Conservation (phyloP, 2,888 invertebrate species). For the Andrena haemorrhoa region DNA sequence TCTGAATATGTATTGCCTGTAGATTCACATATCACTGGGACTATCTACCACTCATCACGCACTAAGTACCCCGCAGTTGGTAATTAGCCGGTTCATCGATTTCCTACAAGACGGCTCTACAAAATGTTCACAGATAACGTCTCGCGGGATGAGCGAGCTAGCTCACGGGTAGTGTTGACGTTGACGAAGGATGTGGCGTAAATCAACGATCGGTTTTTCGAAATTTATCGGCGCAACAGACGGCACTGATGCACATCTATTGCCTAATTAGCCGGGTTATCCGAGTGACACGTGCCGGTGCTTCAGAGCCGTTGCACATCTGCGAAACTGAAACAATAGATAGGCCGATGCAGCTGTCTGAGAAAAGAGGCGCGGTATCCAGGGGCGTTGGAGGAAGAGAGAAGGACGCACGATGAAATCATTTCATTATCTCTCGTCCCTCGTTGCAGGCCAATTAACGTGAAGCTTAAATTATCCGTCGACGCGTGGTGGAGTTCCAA, state of each 20-base stretch:
- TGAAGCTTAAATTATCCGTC: conserved; percentile 38
- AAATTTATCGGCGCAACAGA: conserved; percentile 64
- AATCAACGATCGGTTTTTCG: conserved; percentile 45
- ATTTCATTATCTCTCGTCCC: conserved; percentile 58
- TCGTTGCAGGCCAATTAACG: conserved; percentile 53
- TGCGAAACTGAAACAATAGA: conserved; percentile 75
- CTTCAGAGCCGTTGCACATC: conserved; percentile 67
- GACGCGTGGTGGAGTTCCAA: conserved; percentile 9
- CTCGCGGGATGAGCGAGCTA: neutral
- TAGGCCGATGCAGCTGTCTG: conserved; percentile 67
- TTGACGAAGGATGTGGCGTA: conserved; percentile 14
- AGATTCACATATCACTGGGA: too few species aligned
- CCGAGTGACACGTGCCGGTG: conserved; percentile 66
- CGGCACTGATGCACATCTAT: conserved; percentile 57
- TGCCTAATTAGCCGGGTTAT: conserved; percentile 70
- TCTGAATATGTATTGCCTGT: too few species aligned
- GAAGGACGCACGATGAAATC: conserved; percentile 49
- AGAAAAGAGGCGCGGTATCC: conserved; percentile 38
- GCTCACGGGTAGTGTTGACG: neutral
- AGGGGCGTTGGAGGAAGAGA: conserved; percentile 3
- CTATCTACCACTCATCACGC: too few species aligned
- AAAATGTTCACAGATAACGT: neutral
- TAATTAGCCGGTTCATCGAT: neutral
- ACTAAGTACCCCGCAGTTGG: neutral
- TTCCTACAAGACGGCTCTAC: neutral